phyloP scores from a whole-genome alignment of 2,888 invertebrate species.

The Hydrotaea diabolus region DNA sequence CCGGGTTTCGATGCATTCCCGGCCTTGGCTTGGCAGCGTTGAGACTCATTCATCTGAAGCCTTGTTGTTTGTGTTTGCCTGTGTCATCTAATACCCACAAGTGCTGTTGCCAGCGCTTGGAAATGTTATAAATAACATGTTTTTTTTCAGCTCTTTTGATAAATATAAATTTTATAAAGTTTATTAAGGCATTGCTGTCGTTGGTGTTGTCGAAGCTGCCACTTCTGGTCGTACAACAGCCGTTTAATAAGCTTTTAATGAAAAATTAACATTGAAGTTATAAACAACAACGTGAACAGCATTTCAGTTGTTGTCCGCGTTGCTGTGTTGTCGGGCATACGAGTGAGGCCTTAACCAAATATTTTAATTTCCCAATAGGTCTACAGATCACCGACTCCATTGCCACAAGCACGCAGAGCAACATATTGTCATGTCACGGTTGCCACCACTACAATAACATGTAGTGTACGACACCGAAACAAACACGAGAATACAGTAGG shows the following conservation, averaged over 20 bases:
- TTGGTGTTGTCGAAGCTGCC: too few relatives aligned
- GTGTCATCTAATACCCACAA: background rate
- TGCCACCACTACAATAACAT: slow-evolving; percentile 4
- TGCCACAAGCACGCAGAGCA: background rate
- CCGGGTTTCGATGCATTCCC: background rate
- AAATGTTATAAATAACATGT: slow-evolving; percentile 33
- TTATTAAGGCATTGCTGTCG: slow-evolving; percentile 19
- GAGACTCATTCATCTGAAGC: background rate
- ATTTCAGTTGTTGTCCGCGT: background rate
- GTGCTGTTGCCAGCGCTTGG: background rate
- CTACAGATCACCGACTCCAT: background rate
- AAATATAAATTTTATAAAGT: slow-evolving; percentile 27
- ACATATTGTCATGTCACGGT: slow-evolving; percentile 5
- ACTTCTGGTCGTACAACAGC: background rate
- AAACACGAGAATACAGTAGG: too few relatives aligned
- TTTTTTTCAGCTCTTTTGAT: slow-evolving; percentile 8
- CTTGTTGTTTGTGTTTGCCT: background rate
- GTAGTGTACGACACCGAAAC: background rate
- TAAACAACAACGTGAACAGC: background rate
- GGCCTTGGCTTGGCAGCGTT: background rate
- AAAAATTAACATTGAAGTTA: slow-evolving; percentile 33
- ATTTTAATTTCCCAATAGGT: slow-evolving; percentile 55
- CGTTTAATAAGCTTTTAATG: slow-evolving; percentile 47
- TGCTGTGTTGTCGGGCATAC: background rate
- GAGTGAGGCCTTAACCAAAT: slow-evolving; percentile 12